A percentile compares a stretch with the other conserved stretches of the same genome.
Conservation (phyloP, 2,113 vertebrate genomes). For the Strix aluco region DNA sequence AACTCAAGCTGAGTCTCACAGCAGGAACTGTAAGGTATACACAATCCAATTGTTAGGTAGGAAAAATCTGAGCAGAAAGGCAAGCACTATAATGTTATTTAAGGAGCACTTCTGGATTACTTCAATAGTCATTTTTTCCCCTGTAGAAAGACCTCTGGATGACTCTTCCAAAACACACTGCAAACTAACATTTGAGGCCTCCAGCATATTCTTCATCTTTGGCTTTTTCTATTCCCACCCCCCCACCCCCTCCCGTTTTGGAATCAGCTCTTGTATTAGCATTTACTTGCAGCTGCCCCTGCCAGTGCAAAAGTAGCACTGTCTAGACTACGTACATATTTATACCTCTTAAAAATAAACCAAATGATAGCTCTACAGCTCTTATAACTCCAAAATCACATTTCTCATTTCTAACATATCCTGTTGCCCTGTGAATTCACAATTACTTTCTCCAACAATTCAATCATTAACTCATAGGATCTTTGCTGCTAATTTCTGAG, state of each 20-base stretch:
- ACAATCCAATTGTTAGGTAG: background rate
- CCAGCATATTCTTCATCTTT: conserved; percentile 5
- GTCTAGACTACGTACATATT: background rate
- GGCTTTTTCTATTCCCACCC: background rate
- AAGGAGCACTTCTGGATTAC: background rate
- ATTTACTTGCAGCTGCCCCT: conserved; percentile 9
- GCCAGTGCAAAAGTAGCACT: background rate
- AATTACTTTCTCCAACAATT: background rate
- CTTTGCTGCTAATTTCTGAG: background rate
- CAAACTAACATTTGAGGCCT: background rate
- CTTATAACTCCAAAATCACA: background rate
- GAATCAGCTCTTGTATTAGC: background rate
- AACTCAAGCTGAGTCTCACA: background rate
- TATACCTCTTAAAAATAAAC: background rate
- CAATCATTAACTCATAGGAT: background rate
- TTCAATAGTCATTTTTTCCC: background rate
- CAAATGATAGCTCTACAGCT: background rate
- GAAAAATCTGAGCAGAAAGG: background rate
- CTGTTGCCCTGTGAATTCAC: background rate
- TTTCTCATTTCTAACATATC: background rate
- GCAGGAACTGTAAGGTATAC: background rate
- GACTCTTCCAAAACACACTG: conserved; percentile 23
- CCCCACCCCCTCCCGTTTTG: background rate
- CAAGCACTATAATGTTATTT: background rate
- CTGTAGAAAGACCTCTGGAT: conserved; percentile 41